Percentiles rank a stretch among this genome's conserved stretches.
These are phyloP conservation scores for Bicyclus anynana DNA, from an alignment of 1,140 invertebrate species.

Conservation along the genomic window DNA sequence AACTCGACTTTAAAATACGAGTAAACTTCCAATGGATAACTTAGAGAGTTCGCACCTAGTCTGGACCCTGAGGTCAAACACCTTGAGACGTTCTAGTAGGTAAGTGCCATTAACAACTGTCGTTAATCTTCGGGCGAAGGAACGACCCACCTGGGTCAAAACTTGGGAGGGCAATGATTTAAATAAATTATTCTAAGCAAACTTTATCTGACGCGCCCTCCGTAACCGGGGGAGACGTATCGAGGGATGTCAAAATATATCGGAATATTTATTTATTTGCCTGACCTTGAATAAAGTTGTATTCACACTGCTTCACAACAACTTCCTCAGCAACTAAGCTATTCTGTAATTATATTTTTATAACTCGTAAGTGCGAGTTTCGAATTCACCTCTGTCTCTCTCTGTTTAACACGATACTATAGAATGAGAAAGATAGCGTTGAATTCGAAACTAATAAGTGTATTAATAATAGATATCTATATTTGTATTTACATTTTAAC, in stretches of 20 bases:
- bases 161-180: conserved; percentile 8
- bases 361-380: too few relatives aligned
- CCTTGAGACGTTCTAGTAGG: neutral
- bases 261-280: too few relatives aligned
- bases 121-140: conserved; percentile 6
- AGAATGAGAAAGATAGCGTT: too few relatives aligned
- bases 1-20: neutral
- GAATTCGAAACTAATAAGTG: too few relatives aligned
- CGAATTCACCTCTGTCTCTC: too few relatives aligned
- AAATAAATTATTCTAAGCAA: conserved; percentile 3
- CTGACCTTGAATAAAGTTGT: too few relatives aligned
- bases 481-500: too few relatives aligned
- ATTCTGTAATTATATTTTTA: too few relatives aligned
- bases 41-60: neutral
- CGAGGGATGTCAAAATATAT: neutral
- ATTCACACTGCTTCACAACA: too few relatives aligned
- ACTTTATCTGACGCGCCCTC: neutral
- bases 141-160: conserved; percentile 9
- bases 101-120: conserved; percentile 4
- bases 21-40: neutral
- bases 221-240: neutral
- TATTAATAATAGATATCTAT: too few relatives aligned
- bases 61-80: neutral
- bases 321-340: too few relatives aligned
- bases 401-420: too few relatives aligned